Evolutionary conservation across 2,888 invertebrate species (phyloP), one percentile per base, ranked within the genome.

Genomic region (Trissolcus brochymenae): DNA sequence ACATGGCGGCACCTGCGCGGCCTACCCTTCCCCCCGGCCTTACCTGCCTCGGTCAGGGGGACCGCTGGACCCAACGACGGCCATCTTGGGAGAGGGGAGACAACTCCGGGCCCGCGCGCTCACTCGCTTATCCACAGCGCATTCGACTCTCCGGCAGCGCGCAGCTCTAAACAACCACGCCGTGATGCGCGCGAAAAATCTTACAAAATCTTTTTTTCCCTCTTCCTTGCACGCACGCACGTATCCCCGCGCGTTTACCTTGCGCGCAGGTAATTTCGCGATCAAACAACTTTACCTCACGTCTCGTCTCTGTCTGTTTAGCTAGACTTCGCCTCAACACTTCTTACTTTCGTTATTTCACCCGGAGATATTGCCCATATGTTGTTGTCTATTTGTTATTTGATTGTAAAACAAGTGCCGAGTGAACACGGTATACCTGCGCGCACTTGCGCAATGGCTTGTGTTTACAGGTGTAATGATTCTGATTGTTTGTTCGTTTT

Each of bases 1-100:
- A 88, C 88, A 89, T 89, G 89, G 89, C 89, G 88, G 88, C 89
- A 88, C 88, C 88, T 88, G 88, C 87, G 84, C 83, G 83, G 82
- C 84, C 82, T 85, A 85, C 85, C 87, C 86, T 87, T 86, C 86
- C 86, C 84, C 85, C 81, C 77, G 82, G 80, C 82, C 82, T 82
- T 81, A 82, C 81, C 84, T 71, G 76, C 77, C 82, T 81, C 82
- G 82, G 81, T 83, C 82, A 82, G 82, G 81, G 82, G 82, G 81
- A 82, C 35, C 35, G 35, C 85, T 86, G 84, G 83, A 83, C 84
- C 83, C 84, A 81, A 81, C 84, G 84, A 86, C 87, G 85, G 88
- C 88, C 88, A 88, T 88, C 84, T 88, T 88, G 85, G 85, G 84
- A 87, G 87, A 83, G 87, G 86, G 87, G 87, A 83, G 76, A 59